phyloP scores from a whole-genome alignment of 1,140 invertebrate species.

The Prorops nasuta region DNA sequence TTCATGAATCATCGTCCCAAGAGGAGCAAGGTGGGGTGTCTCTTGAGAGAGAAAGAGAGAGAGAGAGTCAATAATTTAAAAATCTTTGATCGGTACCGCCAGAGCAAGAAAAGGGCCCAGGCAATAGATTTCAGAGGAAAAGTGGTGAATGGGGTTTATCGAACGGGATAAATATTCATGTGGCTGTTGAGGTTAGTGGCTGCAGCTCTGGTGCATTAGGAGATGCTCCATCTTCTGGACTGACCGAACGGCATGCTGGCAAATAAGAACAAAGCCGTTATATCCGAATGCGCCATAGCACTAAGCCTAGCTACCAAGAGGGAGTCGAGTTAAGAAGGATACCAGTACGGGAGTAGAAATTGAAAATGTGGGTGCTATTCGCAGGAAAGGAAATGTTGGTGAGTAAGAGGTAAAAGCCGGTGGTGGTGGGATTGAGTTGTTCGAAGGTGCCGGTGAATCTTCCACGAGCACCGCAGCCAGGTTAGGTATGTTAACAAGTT shows the following conservation, averaged over 20 bases:
- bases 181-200: too few relatives aligned
- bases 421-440: constrained; percentile 36
- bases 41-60: too few relatives aligned
- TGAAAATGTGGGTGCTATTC: background rate
- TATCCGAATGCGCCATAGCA: constrained; percentile 34
- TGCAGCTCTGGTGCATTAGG: constrained; percentile 40
- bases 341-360: constrained; percentile 9
- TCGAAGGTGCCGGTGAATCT: constrained; percentile 31
- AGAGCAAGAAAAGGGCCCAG: constrained; percentile 18
- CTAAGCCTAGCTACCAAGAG: constrained; percentile 3
- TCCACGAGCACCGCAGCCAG: constrained; percentile 30
- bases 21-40: too few relatives aligned
- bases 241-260: constrained; percentile 24
- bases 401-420: constrained; percentile 14
- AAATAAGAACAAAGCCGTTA: constrained; percentile 41
- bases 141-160: constrained; percentile 13
- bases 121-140: too few relatives aligned
- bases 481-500: constrained; percentile 52
- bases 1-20: too few relatives aligned
- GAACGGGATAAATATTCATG: constrained; percentile 35
- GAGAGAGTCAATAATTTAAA: too few relatives aligned
- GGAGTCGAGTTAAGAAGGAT: constrained; percentile 1
- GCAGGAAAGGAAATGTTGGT: background rate
- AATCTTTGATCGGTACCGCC: background rate
- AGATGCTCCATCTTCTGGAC: constrained; percentile 32